These are phyloP conservation scores for Heloderma charlesbogerti DNA, from an alignment of 2,113 vertebrate species.

Conservation along the genomic window DNA sequence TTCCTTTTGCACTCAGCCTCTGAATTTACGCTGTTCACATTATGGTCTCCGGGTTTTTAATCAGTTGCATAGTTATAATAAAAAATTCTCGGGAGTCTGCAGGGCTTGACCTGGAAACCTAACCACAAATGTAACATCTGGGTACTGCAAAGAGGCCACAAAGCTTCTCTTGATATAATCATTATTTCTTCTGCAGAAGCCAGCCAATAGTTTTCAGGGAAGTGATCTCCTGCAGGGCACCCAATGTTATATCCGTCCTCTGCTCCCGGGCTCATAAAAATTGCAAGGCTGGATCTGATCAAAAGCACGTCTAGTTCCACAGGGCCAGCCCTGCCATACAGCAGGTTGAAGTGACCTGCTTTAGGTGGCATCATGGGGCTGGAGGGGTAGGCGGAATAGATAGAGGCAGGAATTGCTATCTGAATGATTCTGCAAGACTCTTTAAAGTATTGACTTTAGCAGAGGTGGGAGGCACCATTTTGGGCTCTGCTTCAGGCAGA, in stretches of 20 bases:
- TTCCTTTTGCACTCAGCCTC: neutral
- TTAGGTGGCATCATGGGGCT: neutral
- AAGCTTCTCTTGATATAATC: neutral
- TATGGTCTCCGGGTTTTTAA: neutral
- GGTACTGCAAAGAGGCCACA: neutral
- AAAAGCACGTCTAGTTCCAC: neutral
- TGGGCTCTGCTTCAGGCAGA: neutral
- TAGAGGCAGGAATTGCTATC: no score
- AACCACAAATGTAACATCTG: neutral
- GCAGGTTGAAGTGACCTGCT: neutral
- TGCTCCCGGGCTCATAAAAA: neutral
- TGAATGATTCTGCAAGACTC: neutral
- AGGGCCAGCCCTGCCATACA: neutral
- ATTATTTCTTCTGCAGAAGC: neutral
- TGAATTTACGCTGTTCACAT: neutral
- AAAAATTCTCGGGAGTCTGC: neutral
- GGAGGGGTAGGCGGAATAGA: no score
- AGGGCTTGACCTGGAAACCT: neutral
- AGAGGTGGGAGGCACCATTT: neutral
- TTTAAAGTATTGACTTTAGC: neutral
- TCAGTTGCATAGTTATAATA: neutral
- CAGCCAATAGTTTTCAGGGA: neutral
- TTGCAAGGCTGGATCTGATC: neutral
- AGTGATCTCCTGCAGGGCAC: neutral
- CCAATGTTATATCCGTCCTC: neutral